These are phyloP conservation scores for Hephaestus fuliginosus DNA, from an alignment of 2,797 vertebrate species.

Conservation along the genomic window DNA sequence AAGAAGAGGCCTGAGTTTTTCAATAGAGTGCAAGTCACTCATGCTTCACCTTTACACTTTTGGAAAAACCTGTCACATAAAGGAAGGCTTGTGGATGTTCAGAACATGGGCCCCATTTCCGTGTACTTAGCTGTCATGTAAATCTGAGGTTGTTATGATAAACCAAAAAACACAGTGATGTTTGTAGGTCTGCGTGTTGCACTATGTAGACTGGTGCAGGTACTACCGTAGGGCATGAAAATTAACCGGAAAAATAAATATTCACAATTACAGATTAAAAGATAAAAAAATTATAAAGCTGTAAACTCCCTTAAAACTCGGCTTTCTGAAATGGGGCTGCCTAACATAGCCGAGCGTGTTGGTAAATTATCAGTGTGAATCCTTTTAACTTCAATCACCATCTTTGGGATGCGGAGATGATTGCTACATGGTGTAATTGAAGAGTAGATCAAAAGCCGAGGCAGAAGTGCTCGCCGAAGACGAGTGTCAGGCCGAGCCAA, in stretches of 20 bases:
- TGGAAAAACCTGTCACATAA: constrained; percentile 66
- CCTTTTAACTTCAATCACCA: constrained; percentile 80
- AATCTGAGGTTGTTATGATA: constrained; percentile 60
- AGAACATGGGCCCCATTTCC: constrained; percentile 62
- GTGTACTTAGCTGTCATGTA: constrained; percentile 64
- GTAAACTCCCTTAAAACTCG: constrained; percentile 53
- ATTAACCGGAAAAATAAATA: constrained; percentile 53
- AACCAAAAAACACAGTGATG: constrained; percentile 38
- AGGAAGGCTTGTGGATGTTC: constrained; percentile 61
- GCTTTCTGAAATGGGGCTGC: constrained; percentile 49
- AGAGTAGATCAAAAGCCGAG: constrained; percentile 82
- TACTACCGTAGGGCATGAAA: constrained; percentile 33
- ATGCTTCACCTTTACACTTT: constrained; percentile 58
- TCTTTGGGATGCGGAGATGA: constrained; percentile 77
- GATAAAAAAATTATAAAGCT: constrained; percentile 45
- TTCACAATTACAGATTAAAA: constrained; percentile 55
- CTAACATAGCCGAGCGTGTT: constrained; percentile 47
- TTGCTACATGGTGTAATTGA: constrained; percentile 85
- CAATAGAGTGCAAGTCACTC: constrained; percentile 55
- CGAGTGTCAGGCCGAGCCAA: constrained; percentile 58
- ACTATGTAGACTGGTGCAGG: neutral
- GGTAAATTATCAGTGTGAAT: constrained; percentile 76
- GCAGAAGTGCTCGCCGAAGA: constrained; percentile 65
- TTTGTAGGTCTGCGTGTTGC: neutral
- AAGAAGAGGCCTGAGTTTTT: constrained; percentile 29